Percentiles rank a stretch among this genome's conserved stretches.
Evolutionary conservation across 2,888 invertebrate species (phyloP).

Genomic region (Ectemnius lituratus): DNA sequence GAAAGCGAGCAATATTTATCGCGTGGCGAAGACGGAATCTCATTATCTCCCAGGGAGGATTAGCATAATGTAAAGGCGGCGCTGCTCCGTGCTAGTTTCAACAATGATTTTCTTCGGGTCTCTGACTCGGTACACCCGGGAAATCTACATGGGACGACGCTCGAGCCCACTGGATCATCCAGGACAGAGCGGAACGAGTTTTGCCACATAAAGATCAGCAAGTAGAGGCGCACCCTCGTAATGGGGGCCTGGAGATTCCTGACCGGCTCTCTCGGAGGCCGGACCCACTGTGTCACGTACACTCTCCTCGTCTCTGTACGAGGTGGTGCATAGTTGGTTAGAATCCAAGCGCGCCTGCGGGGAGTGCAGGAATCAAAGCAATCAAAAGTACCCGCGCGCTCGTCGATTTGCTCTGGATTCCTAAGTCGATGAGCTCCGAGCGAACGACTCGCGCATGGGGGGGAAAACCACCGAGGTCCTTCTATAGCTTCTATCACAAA

Average conservation of each 20-base stretch:
- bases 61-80: constrained; percentile 47
- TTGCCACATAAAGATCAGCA: constrained; percentile 67
- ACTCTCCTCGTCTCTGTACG: constrained; percentile 44
- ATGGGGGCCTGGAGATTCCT: constrained; percentile 68
- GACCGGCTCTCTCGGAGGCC: constrained; percentile 66
- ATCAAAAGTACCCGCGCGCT: constrained; percentile 38
- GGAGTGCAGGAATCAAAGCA: constrained; percentile 46
- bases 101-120: constrained; percentile 13
- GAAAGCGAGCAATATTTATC: constrained; percentile 41
- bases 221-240: constrained; percentile 67
- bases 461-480: not conserved
- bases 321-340: constrained; percentile 52
- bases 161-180: constrained; percentile 16
- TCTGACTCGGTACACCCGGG: constrained; percentile 30
- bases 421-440: constrained; percentile 38
- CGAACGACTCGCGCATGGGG: not conserved
- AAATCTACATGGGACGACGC: constrained; percentile 40
- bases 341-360: constrained; percentile 43
- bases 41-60: constrained; percentile 31
- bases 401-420: constrained; percentile 43
- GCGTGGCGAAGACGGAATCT: constrained; percentile 39
- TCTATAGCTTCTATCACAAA: not conserved
- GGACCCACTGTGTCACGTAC: constrained; percentile 65
- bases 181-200: constrained; percentile 60
- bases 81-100: constrained; percentile 34